phyloP scores from a whole-genome alignment of 2,113 vertebrate species.

The Albula glossodonta region DNA sequence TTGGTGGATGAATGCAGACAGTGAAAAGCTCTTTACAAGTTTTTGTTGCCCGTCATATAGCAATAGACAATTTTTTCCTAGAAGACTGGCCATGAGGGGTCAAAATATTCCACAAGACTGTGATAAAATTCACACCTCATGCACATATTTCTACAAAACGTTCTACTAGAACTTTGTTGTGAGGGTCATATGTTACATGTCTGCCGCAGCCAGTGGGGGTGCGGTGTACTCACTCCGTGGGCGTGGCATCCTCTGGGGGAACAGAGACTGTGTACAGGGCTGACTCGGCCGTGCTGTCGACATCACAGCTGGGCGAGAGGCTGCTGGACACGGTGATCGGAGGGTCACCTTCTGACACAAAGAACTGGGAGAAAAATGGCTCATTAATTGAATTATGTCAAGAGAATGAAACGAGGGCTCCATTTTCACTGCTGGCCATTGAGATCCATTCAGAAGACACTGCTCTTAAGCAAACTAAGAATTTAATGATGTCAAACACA shows the following conservation, averaged over 20 bases:
- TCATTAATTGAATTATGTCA: not conserved
- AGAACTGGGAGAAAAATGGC: slow-evolving; percentile 58
- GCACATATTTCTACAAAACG: not conserved
- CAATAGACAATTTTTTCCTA: slow-evolving; percentile 51
- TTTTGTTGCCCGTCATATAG: slow-evolving; percentile 65
- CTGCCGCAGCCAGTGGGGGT: not conserved
- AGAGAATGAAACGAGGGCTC: not conserved
- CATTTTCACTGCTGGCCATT: not conserved
- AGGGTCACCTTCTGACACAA: slow-evolving; percentile 68
- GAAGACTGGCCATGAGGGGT: slow-evolving; percentile 5
- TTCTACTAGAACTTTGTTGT: not conserved
- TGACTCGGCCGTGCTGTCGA: slow-evolving; percentile 42
- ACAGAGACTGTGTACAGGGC: slow-evolving; percentile 12
- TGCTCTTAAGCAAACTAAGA: not conserved
- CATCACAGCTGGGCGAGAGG: slow-evolving; percentile 32
- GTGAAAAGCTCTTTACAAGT: slow-evolving; percentile 57
- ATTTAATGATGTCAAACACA: not conserved
- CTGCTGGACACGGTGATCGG: slow-evolving; percentile 38
- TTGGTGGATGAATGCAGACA: not conserved
- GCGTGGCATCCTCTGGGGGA: slow-evolving; percentile 42
- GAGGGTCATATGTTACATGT: not conserved
- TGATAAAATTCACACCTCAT: not conserved
- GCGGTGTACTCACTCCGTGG: slow-evolving; percentile 61
- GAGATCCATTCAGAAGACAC: not conserved
- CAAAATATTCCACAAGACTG: not conserved